Evolutionary conservation across 1,140 invertebrate genomes (phyloP).

Genomic region (Hermatobates lingyangjiaoensis): DNA sequence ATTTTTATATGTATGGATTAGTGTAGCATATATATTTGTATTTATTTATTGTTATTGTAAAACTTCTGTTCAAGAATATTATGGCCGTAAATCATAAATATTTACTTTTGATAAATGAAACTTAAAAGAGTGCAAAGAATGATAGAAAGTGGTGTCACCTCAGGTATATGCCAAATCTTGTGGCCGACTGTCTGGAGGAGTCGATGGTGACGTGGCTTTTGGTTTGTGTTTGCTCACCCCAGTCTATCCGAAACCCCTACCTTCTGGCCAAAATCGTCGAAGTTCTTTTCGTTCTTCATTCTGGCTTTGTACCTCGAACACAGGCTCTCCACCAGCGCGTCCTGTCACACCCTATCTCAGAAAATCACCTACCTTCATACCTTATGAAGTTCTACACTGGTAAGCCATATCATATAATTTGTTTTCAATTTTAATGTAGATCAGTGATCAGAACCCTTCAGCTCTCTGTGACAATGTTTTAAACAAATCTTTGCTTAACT

Average conservation of each 20-base stretch:
- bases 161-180: slow-evolving; percentile 55
- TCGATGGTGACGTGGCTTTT: slow-evolving; percentile 73
- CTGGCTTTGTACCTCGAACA: slow-evolving; percentile 51
- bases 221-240: slow-evolving; percentile 70
- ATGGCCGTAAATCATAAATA: too few species aligned
- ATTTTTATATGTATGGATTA: too few species aligned
- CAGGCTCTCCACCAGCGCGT: slow-evolving; percentile 39
- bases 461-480: too few species aligned
- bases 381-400: slow-evolving; percentile 94
- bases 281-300: slow-evolving; percentile 74
- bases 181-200: slow-evolving; percentile 59
- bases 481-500: too few species aligned
- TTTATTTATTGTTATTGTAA: too few species aligned
- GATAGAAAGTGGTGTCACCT: too few species aligned
- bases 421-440: not conserved
- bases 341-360: slow-evolving; percentile 71
- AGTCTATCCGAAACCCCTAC: slow-evolving; percentile 88
- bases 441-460: too few species aligned
- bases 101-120: too few species aligned
- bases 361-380: slow-evolving; percentile 59
- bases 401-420: slow-evolving; percentile 12
- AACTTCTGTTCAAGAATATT: too few species aligned
- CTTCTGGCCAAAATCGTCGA: slow-evolving; percentile 87
- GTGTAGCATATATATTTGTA: too few species aligned
- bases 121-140: too few species aligned